phyloP scores from a whole-genome alignment of 2,888 invertebrate genomes.

The Fragum whitleyi region DNA sequence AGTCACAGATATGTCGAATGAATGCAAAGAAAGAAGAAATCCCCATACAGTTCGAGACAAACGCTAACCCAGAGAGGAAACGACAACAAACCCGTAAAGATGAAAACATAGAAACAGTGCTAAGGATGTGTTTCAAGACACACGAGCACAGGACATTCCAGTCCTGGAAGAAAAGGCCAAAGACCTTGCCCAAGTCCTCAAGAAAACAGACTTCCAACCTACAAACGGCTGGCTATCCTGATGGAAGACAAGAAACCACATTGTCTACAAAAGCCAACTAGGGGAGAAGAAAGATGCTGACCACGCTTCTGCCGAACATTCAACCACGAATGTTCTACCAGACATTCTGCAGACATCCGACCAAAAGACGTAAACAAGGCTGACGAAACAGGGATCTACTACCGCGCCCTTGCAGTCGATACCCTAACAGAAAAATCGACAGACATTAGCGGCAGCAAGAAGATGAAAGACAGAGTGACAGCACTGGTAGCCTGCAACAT shows the following conservation, averaged over 20 bases:
- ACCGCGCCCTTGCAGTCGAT: slow-evolving; percentile 17
- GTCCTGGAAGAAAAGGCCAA: slow-evolving; percentile 2
- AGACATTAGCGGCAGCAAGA: slow-evolving; percentile 27
- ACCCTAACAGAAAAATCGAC: slow-evolving; percentile 25
- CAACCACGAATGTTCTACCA: not conserved
- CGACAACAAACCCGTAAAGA: slow-evolving; percentile 7
- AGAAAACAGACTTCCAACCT: not conserved
- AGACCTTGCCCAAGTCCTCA: not conserved
- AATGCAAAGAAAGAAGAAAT: slow-evolving; percentile 3
- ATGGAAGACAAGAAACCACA: slow-evolving; percentile 40
- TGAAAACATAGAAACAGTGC: not conserved
- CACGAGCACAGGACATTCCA: not conserved
- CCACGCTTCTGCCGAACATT: slow-evolving; percentile 26
- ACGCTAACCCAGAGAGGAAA: not conserved
- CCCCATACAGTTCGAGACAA: not conserved
- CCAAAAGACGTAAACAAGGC: not conserved
- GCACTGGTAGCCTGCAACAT: slow-evolving; percentile 46
- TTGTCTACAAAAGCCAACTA: slow-evolving; percentile 29
- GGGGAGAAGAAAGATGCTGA: slow-evolving; percentile 47
- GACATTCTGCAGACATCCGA: not conserved
- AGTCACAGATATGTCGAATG: not conserved
- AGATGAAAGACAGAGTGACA: slow-evolving; percentile 45
- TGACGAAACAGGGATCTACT: slow-evolving; percentile 4
- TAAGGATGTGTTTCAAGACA: not conserved
- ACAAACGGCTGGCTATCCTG: slow-evolving; percentile 23